phyloP scores from a whole-genome alignment of 2,113 vertebrate genomes.

The Numenius arquata region DNA sequence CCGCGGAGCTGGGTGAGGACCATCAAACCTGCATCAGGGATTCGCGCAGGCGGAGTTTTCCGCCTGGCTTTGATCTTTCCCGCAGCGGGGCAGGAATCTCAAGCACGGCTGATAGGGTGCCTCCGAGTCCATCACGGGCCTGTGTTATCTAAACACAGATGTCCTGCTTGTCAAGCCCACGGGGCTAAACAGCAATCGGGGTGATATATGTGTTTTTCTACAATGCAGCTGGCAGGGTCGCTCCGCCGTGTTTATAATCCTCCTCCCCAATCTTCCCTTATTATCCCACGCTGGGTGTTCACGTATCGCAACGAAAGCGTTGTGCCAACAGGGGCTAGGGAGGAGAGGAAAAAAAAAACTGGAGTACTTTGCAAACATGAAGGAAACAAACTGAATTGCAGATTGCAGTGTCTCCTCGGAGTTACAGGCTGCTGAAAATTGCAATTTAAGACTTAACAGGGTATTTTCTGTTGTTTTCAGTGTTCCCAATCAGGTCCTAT shows the following conservation, averaged over 20 bases:
- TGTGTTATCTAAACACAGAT: slow-evolving; percentile 39
- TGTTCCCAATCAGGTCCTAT: neutral
- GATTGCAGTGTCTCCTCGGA: neutral
- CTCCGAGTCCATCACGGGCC: neutral
- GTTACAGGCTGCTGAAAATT: neutral
- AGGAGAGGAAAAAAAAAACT: neutral
- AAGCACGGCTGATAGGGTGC: neutral
- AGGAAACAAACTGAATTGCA: neutral
- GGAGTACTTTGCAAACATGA: neutral
- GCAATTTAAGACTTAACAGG: neutral
- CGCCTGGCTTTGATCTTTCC: neutral
- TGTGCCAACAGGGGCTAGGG: neutral
- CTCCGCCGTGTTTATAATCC: neutral
- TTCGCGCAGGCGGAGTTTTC: neutral
- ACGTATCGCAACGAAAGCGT: neutral
- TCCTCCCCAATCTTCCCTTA: neutral
- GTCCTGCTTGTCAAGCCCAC: slow-evolving; percentile 15
- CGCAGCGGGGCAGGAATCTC: neutral
- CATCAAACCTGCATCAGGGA: rapidly evolving
- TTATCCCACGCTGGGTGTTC: neutral
- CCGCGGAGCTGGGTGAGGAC: rapidly evolving
- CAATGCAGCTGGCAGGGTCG: slow-evolving; percentile 7
- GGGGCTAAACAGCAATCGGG: neutral
- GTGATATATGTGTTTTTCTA: neutral
- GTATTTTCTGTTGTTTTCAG: neutral